A percentile compares a stretch with the other conserved stretches of the same genome.
phyloP scores from a whole-genome alignment of 2,113 vertebrate species.

The Eurypyga helias region DNA sequence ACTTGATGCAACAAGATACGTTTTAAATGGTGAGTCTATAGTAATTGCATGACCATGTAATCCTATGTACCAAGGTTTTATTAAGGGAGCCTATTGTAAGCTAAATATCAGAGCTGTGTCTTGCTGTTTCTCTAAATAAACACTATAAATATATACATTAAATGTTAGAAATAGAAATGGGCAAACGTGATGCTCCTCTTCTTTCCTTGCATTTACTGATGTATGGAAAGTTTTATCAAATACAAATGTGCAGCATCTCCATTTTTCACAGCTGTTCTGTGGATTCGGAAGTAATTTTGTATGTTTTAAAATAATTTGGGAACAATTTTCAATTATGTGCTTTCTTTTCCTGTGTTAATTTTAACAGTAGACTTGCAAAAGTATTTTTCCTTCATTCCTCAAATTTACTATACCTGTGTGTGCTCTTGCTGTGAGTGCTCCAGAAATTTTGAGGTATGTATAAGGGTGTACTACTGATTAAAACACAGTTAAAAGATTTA shows the following conservation, averaged over 20 bases:
- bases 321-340: not conserved
- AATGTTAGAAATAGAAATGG: not conserved
- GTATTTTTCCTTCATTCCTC: not conserved
- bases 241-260: not conserved
- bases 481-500: not conserved
- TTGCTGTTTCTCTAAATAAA: not conserved
- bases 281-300: not conserved
- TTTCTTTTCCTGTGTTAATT: not conserved
- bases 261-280: not conserved
- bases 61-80: not conserved
- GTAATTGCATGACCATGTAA: not conserved
- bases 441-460: not conserved
- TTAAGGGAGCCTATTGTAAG: not conserved
- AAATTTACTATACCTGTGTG: fast-evolving
- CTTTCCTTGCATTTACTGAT: not conserved
- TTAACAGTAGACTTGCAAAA: not conserved
- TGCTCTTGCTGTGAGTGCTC: fast-evolving
- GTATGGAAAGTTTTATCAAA: not conserved
- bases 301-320: not conserved
- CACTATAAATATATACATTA: not conserved
- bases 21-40: not conserved
- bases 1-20: not conserved
- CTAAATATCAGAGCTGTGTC: not conserved
- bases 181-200: not conserved
- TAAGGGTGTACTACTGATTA: fast-evolving